Evolutionary conservation across 30 jellyfish, hydroid and myxozoan species (phyloP), one percentile per base, ranked within the genome.

Genomic region (Rhopilema esculentum): DNA sequence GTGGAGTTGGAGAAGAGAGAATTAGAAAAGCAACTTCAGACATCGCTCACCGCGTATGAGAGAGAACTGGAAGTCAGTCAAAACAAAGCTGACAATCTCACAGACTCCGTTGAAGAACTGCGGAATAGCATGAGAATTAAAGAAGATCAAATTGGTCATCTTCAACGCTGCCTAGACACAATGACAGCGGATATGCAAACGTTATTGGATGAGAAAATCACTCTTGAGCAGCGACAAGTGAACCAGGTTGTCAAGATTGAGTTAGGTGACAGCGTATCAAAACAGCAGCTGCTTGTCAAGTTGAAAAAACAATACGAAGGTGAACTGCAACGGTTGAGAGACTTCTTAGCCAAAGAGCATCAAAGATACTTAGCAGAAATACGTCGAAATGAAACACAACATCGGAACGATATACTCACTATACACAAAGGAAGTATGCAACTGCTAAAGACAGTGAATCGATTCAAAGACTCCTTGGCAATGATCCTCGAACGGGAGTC

Each of bases 381-480:
- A 27, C 81, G 97, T 17, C 84, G 68, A 48, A 63, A 49, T 68
- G 32, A 16, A 31, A 73, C 76, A 48, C 91, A 91, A 23, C 90
- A 91, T 31, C 91, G 84, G 57, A 91, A 49, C 15, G 91, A 84
- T 32, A 53, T 83, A 33, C 48, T 68, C 49, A 24, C 66, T 19
- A 76, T 83, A 15, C 94, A 83, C 77, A 91, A 83, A 57, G 97
- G 87, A 23, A 82, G 97, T 65, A 57, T 84, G 80, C 94, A 83
- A 71, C 25, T 91, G 25, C 79, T 91, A 62, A 83, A 77, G 67
- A 80, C 92, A 0, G 95, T 91, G n/a, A 91, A 91, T 75, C 62
- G 91, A 51, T 91, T 91, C 69, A 91, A 91, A 83, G 92, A 83
- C 17, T 91, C 97, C 18, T 2, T 91, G 8, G 95, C 95, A 1